phyloP scores from a whole-genome alignment of 2,113 vertebrate genomes.

The Amazona vittata region DNA sequence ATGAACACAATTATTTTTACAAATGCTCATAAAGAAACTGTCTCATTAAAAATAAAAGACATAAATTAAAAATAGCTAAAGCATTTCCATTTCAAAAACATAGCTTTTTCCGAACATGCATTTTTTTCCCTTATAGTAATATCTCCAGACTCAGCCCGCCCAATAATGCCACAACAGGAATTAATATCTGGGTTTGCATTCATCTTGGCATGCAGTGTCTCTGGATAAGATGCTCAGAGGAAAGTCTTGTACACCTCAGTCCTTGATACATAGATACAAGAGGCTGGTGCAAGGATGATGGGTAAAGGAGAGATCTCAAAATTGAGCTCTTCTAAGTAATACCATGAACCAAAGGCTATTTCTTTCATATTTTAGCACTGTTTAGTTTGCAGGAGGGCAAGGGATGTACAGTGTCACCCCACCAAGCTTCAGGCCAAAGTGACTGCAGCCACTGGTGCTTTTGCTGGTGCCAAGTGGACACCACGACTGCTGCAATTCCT shows the following conservation, averaged over 20 bases:
- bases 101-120: not conserved
- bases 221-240: not conserved
- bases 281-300: not conserved
- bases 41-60: not conserved
- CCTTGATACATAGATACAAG: not conserved
- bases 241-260: not conserved
- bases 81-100: not conserved
- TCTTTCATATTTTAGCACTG: not conserved
- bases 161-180: not conserved
- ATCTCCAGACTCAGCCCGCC: not conserved
- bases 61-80: not conserved
- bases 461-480: not conserved
- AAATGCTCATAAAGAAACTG: not conserved
- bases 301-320: not conserved
- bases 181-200: not conserved
- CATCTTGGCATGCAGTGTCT: not conserved
- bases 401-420: rapidly evolving
- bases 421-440: not conserved
- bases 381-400: not conserved
- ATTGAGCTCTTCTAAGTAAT: not conserved
- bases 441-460: not conserved
- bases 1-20: not conserved
- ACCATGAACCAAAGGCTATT: not conserved
- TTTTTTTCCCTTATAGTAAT: not conserved
- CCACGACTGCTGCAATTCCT: rapidly evolving